Base-by-base conservation (phyloP, 2,888 invertebrate species). In the Agrochola macilenta region DNA sequence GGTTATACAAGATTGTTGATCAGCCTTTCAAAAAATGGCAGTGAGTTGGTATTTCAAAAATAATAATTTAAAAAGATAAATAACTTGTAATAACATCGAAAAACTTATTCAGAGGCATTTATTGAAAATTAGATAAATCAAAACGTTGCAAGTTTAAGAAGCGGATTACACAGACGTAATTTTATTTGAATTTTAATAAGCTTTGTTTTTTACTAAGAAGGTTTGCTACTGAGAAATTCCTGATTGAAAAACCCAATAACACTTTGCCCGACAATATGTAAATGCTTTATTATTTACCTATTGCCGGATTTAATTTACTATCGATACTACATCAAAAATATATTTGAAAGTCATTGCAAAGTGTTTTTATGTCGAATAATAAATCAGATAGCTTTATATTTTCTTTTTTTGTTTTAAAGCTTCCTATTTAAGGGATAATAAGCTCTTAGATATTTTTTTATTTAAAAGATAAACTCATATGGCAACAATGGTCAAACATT, bases 311-410 rank as follows among this genome's bases (percentile, higher is more conserved):
- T 30, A 52, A 4, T 23, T 5, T 14, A 63, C 12, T 63, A 2
- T 63, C 80, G 2, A 39, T 61, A 63, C 80, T 63, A 80, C 54
- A 80, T 72, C 54, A 46, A 57, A 64, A 72, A 78, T 52, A 35
- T 23, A 9, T 17, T 66, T 43, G 11, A 12, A 52, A 70, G 17
- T 17, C 17, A 8, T 54, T 26, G 20, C n/a, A 14, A 35, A 30
- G 9, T 39, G n/a, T n/a, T 57, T 23, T 68, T 30, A 0, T 5
- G 5, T 23, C 17, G 12, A 49, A 35, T 35, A 49, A 35, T 35
- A 43, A 17, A 1, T 30, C 11, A 23, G 0, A 7, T 11, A 17
- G 11, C 5, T n/a, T 35, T n/a, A n/a, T 39, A 39, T 46, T 14
- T 26, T 8, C 1, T n/a, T 35, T 23, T 60, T 43, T 61, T 14